phyloP scores from a whole-genome alignment of 37 sponge, comb jelly and placozoan genomes.

The Chondrosia reniformis region DNA sequence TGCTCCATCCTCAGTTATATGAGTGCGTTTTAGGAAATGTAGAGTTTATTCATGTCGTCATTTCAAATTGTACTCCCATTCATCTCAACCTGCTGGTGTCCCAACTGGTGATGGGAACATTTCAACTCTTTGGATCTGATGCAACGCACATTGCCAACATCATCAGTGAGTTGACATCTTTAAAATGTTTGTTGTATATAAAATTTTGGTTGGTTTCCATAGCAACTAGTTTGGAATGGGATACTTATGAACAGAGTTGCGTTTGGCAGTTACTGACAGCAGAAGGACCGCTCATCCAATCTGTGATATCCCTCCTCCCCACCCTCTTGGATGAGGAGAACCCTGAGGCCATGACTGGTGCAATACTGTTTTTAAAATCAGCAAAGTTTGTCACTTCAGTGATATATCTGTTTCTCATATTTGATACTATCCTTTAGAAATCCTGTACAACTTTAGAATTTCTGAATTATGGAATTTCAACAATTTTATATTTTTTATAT shows the following conservation, averaged over 20 bases:
- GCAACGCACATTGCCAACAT: conserved; percentile 20
- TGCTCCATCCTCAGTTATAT: conserved; percentile 30
- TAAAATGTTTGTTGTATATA: too few species aligned
- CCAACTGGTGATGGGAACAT: conserved; percentile 15
- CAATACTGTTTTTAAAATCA: not conserved
- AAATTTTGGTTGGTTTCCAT: not conserved
- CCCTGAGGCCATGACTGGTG: not conserved
- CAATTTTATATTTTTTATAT: too few species aligned
- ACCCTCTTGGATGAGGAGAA: not conserved
- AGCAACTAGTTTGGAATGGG: conserved; percentile 83
- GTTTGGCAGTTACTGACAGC: conserved; percentile 96
- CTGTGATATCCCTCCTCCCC: too few species aligned
- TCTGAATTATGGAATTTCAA: too few species aligned
- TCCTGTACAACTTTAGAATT: too few species aligned
- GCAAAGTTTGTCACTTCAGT: not conserved
- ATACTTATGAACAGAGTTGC: conserved; percentile 97
- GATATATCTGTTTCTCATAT: not conserved
- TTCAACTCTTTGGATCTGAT: conserved; percentile 3
- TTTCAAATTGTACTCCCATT: conserved; percentile 56
- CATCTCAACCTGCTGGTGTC: conserved; percentile 43
- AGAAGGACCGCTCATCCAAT: too few species aligned
- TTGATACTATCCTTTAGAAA: not conserved
- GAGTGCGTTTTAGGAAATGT: conserved; percentile 31
- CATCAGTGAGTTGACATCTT: conserved; percentile 30
- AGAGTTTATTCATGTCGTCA: conserved; percentile 42